A percentile compares a stretch with the other conserved stretches of the same genome.
Conservation (phyloP, 1,140 invertebrate species). For the Philotrypesis tridentata region DNA sequence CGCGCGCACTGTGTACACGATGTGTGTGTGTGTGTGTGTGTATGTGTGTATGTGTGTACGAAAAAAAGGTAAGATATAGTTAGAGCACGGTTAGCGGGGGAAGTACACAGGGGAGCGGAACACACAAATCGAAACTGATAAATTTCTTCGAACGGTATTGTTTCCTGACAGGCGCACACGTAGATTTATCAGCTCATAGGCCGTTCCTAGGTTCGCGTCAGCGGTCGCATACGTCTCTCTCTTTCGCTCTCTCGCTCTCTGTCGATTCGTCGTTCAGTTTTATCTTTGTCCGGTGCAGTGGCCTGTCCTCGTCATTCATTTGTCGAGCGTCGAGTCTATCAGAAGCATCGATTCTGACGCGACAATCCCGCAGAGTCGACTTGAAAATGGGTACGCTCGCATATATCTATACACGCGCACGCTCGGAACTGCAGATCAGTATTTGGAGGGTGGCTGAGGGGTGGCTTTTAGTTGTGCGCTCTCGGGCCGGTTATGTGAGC, state of each 20-base stretch:
- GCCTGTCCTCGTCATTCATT: conserved; percentile 30
- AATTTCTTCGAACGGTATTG: conserved; percentile 21
- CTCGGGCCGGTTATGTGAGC: too few relatives aligned
- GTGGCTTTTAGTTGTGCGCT: too few relatives aligned
- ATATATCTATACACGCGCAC: background rate
- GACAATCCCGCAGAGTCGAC: conserved; percentile 12
- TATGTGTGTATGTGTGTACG: too few relatives aligned
- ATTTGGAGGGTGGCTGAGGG: background rate
- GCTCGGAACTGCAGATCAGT: too few relatives aligned
- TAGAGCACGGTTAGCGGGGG: too few relatives aligned
- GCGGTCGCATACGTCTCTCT: background rate
- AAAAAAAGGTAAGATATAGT: background rate
- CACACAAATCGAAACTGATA: background rate
- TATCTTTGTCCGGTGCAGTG: conserved; percentile 13
- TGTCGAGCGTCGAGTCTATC: conserved; percentile 19
- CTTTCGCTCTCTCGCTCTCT: background rate
- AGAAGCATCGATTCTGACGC: conserved; percentile 2
- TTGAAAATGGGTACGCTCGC: background rate
- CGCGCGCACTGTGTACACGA: too few relatives aligned
- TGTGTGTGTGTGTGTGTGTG: too few relatives aligned
- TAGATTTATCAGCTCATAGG: conserved; percentile 9
- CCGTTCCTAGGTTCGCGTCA: background rate
- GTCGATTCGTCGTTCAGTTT: conserved; percentile 6
- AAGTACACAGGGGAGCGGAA: background rate
- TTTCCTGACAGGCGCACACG: conserved; percentile 16